These are phyloP conservation scores for Volucella inanis DNA, from an alignment of 2,888 invertebrate species.

Conservation along the genomic window DNA sequence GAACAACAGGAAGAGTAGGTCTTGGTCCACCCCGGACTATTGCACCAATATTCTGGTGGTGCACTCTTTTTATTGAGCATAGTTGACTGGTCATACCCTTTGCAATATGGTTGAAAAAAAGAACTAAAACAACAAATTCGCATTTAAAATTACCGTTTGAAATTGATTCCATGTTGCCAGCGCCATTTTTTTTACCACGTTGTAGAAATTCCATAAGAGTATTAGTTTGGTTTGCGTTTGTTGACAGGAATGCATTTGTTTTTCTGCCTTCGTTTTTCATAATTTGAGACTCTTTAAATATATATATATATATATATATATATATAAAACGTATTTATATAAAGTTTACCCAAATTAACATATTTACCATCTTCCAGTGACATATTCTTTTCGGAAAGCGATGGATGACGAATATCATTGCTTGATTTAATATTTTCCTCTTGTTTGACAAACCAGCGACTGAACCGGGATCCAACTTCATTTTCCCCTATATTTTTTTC, in stretches of 20 bases:
- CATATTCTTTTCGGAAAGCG: slow-evolving; percentile 86
- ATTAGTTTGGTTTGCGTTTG: slow-evolving; percentile 77
- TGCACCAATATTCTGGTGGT: too few species aligned
- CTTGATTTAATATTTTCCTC: slow-evolving; percentile 47
- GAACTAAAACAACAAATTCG: background rate
- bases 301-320: slow-evolving; percentile 25
- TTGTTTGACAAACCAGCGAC: slow-evolving; percentile 89
- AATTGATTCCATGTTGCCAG: slow-evolving; percentile 7
- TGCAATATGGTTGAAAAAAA: background rate
- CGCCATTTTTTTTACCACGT: slow-evolving; percentile 84
- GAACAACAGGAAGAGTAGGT: too few species aligned
- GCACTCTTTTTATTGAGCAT: too few species aligned
- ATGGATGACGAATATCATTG: slow-evolving; percentile 84
- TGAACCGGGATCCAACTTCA: slow-evolving; percentile 87
- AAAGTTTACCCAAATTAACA: background rate
- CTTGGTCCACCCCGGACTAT: too few species aligned
- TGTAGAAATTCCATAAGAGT: slow-evolving; percentile 89
- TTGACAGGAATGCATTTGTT: slow-evolving; percentile 7
- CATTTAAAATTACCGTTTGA: slow-evolving; percentile 27
- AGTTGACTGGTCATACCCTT: too few species aligned
- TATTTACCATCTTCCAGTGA: slow-evolving; percentile 86
- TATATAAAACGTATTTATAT: slow-evolving; percentile 1
- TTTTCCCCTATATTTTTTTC: slow-evolving; percentile 81
- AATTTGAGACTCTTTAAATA: slow-evolving; percentile 16
- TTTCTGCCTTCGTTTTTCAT: slow-evolving; percentile 1